Conservation (phyloP, 2,888 invertebrate species). For the Folsomia candida region DNA sequence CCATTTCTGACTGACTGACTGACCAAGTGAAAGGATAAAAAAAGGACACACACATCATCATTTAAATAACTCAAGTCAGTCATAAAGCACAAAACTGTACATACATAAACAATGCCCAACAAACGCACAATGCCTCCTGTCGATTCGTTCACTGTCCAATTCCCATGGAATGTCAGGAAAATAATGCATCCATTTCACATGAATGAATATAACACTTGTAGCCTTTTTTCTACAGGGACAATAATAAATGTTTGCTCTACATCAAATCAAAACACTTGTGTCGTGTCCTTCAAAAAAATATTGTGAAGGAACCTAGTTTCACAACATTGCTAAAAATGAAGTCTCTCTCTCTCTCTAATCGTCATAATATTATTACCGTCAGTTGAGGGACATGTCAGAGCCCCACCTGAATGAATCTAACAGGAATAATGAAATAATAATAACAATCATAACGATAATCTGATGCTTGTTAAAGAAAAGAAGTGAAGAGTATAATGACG, state of each 20-base stretch:
- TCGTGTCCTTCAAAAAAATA: constrained; percentile 44
- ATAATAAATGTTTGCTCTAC: constrained; percentile 24
- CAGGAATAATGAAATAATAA: no score
- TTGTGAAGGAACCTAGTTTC: constrained; percentile 43
- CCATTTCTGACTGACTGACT: not conserved
- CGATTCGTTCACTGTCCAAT: not conserved
- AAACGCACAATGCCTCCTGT: not conserved
- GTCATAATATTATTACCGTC: constrained; percentile 7
- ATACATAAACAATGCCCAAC: not conserved
- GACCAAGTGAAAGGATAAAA: not conserved
- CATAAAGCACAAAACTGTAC: constrained; percentile 31
- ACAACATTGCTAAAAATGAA: constrained; percentile 27
- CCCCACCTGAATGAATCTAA: constrained; percentile 7
- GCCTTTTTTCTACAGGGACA: not conserved
- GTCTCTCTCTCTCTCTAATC: constrained; percentile 13
- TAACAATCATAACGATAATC: no score
- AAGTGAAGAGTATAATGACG: no score
- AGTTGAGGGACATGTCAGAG: not conserved
- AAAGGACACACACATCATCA: not conserved
- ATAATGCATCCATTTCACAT: constrained; percentile 8
- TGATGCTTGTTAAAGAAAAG: no score
- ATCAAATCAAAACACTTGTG: constrained; percentile 17
- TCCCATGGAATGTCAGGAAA: constrained; percentile 16
- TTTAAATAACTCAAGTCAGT: not conserved
- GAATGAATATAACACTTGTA: not conserved